Evolutionary conservation across 2,888 invertebrate genomes (phyloP).

Genomic region (Dasypolia templi): DNA sequence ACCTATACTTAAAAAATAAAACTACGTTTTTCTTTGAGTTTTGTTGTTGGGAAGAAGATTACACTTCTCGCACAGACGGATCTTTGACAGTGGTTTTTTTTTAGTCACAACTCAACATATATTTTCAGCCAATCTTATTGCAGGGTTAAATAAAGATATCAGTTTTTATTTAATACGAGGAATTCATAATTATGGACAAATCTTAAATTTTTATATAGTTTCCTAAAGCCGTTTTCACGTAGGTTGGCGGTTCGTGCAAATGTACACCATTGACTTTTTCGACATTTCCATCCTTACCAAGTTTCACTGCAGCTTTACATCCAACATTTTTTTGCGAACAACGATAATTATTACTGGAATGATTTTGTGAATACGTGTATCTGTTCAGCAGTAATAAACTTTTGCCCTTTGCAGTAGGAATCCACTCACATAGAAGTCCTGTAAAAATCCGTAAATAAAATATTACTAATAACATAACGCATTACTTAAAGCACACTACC

Average conservation of each 20-base stretch:
- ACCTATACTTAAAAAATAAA: neutral
- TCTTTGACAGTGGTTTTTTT: neutral
- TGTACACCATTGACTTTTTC: slow-evolving; percentile 9
- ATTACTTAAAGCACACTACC: neutral
- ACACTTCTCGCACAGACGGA: neutral
- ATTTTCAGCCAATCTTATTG: neutral
- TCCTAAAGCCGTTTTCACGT: slow-evolving; percentile 10
- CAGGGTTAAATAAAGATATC: neutral
- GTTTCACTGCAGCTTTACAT: slow-evolving; percentile 21
- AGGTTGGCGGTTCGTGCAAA: slow-evolving; percentile 12
- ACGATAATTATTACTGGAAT: neutral
- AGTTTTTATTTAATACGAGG: neutral
- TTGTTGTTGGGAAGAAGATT: too few species aligned
- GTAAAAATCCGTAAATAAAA: neutral
- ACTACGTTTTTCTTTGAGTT: neutral
- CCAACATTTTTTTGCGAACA: slow-evolving; percentile 30
- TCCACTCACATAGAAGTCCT: slow-evolving; percentile 4
- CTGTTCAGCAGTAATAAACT: slow-evolving; percentile 7
- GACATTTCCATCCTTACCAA: slow-evolving; percentile 3
- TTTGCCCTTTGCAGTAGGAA: slow-evolving; percentile 3
- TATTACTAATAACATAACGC: neutral
- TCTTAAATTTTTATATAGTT: slow-evolving; percentile 13
- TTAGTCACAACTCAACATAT: neutral
- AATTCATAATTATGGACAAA: neutral
- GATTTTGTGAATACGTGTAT: slow-evolving; percentile 14